phyloP scores from a whole-genome alignment of 2,888 invertebrate species.

The Cerastis leucographa region DNA sequence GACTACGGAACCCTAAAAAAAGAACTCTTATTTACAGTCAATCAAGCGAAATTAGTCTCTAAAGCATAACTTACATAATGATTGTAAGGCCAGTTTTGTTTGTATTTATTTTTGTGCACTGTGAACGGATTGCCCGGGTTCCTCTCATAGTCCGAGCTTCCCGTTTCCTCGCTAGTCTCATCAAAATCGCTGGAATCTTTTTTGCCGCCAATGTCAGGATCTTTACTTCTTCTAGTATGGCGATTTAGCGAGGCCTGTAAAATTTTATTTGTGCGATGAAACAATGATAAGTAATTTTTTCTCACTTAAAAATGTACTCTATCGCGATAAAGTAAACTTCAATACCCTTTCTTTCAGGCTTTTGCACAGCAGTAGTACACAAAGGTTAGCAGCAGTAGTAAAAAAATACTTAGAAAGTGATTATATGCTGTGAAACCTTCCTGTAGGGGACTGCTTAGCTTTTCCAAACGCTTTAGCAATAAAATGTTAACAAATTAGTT shows the following conservation, averaged over 20 bases:
- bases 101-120: slow-evolving; percentile 80
- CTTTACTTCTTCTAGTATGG: background rate
- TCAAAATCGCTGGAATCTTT: background rate
- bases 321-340: background rate
- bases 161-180: background rate
- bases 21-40: background rate
- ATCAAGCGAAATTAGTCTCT: background rate
- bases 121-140: slow-evolving; percentile 86
- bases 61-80: slow-evolving; percentile 73
- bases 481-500: too few species aligned
- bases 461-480: background rate
- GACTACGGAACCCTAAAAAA: too few species aligned
- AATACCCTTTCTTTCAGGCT: background rate
- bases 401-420: background rate
- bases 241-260: background rate
- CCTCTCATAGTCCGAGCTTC: slow-evolving; percentile 67
- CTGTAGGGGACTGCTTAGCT: background rate
- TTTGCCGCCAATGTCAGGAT: background rate
- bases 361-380: too few species aligned
- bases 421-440: background rate
- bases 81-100: slow-evolving; percentile 84
- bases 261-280: background rate
- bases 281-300: background rate
- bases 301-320: background rate
- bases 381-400: too few species aligned